Conservation (phyloP, 2,888 invertebrate genomes). For the Lydus trimaculatus region DNA sequence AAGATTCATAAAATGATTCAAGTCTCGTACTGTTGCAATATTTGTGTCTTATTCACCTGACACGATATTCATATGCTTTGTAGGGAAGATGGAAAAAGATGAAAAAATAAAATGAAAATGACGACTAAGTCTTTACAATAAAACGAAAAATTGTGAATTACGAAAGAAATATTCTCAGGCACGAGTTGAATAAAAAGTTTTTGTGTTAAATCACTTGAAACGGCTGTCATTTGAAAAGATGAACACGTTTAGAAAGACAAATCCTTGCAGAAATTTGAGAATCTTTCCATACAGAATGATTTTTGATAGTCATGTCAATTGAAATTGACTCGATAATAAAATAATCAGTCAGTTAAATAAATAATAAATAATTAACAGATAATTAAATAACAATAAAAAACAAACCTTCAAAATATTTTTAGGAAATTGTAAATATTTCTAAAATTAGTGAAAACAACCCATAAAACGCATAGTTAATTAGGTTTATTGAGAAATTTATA, state of each 20-base stretch:
- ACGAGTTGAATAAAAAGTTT: constrained; percentile 32
- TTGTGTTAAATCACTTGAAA: constrained; percentile 31
- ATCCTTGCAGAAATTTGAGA: constrained; percentile 20
- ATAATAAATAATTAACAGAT: background rate
- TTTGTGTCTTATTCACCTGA: constrained; percentile 40
- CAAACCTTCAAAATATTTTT: background rate
- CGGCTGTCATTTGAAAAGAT: constrained; percentile 27
- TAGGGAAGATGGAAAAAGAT: background rate
- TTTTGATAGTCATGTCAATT: background rate
- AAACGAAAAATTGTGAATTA: constrained; percentile 30
- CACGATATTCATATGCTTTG: constrained; percentile 39
- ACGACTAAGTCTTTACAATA: background rate
- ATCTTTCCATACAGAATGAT: background rate
- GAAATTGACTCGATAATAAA: background rate
- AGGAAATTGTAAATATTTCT: background rate
- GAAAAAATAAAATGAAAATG: background rate
- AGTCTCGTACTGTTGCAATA: constrained; percentile 38
- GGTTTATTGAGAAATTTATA: background rate
- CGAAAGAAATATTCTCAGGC: constrained; percentile 28
- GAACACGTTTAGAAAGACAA: constrained; percentile 29
- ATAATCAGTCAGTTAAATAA: background rate
- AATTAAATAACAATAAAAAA: background rate
- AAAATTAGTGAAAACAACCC: background rate
- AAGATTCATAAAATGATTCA: constrained; percentile 35
- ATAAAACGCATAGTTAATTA: background rate